Evolutionary conservation across 2,113 vertebrate genomes (phyloP), one percentile per base, ranked within the genome.

Genomic region (Solea senegalensis): DNA sequence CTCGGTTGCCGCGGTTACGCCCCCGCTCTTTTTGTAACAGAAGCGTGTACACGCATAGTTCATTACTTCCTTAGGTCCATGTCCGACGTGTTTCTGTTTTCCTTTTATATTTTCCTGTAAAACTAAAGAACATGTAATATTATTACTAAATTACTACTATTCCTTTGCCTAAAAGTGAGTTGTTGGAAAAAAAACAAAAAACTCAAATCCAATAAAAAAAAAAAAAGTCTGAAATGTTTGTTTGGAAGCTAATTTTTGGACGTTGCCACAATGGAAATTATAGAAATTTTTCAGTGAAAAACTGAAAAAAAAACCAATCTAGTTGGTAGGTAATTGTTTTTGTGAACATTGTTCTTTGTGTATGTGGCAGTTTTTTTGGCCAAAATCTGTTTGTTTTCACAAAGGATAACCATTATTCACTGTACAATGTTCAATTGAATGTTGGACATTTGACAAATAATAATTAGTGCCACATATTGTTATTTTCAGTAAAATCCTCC

Each of bases 81-180:
- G 88, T 92, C 89, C 83, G 74, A 87, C 57, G 86, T 91, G 89
- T 90, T 89, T 81, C 69, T 84, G 79, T 71, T 83, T 80, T 76
- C 34, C 5, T 34, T 34, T 34, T 34, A 34, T 34, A 34, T 34
- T 34, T 89, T 88, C 79, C 83, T 92, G 92, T 93, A 91, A 83
- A 93, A 93, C 91, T 93, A 93, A 94, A 21, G 21, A 92, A 91
- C 87, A 90, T 92, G 89, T 90, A 92, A 89, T 91, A 92, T 92
- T 92, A 93, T 91, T 91, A 91, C 89, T 93, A 93, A 92, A 93
- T 85, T 83, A 89, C 88, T 91, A 89, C 74, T 68, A 91, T 91
- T 92, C 90, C 83, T 89, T 91, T 92, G 89, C 85, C 89, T 91
- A 89, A 86, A 92, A 91, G 90, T 92, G 91, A 91, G 81, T 90